These are phyloP conservation scores for Eubucco bourcierii DNA, from an alignment of 2,113 vertebrate genomes.

Conservation along the genomic window DNA sequence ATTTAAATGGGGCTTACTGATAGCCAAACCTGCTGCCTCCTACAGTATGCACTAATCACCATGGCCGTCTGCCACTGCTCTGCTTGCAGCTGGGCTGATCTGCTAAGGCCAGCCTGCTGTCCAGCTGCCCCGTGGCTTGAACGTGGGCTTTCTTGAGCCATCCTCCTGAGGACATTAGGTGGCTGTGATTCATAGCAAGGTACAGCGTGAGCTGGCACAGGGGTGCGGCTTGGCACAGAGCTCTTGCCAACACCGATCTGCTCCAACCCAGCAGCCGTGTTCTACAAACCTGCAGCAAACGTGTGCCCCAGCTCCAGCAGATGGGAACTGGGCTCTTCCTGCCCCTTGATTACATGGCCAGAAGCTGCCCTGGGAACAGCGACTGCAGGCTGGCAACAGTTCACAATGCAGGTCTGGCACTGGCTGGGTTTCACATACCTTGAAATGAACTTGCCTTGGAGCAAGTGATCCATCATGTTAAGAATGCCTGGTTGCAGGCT, in stretches of 20 bases:
- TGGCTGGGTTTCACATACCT: neutral
- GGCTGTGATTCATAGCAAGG: constrained; percentile 18
- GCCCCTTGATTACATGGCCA: neutral
- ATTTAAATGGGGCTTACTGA: neutral
- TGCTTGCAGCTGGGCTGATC: neutral
- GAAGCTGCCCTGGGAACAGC: neutral
- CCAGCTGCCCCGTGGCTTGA: neutral
- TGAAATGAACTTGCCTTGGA: constrained; percentile 32
- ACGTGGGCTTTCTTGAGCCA: neutral
- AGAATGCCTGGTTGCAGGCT: constrained; percentile 22
- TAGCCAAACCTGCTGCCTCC: neutral
- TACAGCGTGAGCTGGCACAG: constrained; percentile 1
- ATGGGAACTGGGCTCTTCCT: neutral
- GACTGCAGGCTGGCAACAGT: neutral
- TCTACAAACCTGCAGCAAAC: neutral
- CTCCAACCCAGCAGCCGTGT: neutral
- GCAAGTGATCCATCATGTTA: neutral
- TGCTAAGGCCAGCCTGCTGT: neutral
- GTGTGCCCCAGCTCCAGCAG: accelerated
- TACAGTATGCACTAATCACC: neutral
- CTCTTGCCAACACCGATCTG: neutral
- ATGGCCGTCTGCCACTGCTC: neutral
- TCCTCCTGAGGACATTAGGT: neutral
- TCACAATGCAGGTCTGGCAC: neutral
- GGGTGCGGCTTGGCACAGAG: neutral